These are phyloP conservation scores for Lithosia quadra DNA, from an alignment of 2,888 invertebrate genomes.

Conservation along the genomic window DNA sequence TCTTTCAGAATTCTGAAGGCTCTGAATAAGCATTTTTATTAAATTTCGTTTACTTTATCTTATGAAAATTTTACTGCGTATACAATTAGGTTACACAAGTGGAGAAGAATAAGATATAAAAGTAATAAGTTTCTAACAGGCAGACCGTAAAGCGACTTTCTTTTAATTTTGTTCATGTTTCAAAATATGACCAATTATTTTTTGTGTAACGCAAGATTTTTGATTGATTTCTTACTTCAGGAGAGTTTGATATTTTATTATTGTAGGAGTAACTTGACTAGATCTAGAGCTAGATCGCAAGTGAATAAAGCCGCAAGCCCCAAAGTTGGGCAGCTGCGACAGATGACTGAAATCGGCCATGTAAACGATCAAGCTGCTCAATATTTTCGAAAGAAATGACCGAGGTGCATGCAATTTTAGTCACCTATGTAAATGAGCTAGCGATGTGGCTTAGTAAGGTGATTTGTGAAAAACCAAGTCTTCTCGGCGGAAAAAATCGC, in stretches of 20 bases:
- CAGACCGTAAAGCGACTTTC: neutral
- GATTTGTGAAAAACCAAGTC: too few species aligned
- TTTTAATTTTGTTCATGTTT: neutral
- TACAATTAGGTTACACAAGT: neutral
- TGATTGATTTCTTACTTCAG: neutral
- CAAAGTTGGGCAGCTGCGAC: constrained; percentile 61
- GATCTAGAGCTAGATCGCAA: constrained; percentile 53
- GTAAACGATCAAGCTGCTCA: too few species aligned
- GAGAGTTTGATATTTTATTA: neutral
- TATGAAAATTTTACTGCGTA: neutral
- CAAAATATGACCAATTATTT: neutral
- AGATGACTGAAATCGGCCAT: too few species aligned
- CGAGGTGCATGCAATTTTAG: too few species aligned
- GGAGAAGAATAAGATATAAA: neutral
- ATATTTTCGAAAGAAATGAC: too few species aligned
- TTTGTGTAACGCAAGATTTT: neutral
- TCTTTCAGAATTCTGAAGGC: neutral
- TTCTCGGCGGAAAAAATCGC: too few species aligned
- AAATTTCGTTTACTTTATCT: too few species aligned
- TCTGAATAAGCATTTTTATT: neutral
- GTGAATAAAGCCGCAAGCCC: constrained; percentile 59
- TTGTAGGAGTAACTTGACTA: too few species aligned
- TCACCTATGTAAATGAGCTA: too few species aligned
- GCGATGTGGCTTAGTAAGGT: too few species aligned
- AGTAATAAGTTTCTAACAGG: neutral